Base-by-base conservation (phyloP, 2,888 invertebrate species). In the Andrena bicolor region DNA sequence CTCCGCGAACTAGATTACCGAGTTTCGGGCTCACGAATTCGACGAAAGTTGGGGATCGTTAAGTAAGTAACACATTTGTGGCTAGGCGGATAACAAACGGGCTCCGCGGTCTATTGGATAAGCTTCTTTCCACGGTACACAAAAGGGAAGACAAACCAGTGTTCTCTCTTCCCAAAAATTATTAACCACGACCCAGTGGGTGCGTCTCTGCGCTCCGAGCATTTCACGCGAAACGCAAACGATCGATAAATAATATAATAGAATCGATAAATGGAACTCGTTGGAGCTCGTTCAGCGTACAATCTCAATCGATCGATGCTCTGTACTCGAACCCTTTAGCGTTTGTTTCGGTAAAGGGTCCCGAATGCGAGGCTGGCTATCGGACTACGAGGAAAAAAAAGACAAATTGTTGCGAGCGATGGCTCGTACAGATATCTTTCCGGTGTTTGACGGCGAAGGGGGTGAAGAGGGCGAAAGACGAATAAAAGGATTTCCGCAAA, bases 401-500 rank as follows among this genome's bases (percentile, higher is more conserved):
- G 66, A 51, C 10, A 85, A 89, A 86, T 85, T 85, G 85, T 82
- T 73, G 76, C 86, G 75, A 81, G 60, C 75, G 87, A 89, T 85
- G 68, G 75, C 60, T 79, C 69, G 80, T 13, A 28, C 60, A 80
- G 80, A 81, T 80, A 85, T 72, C 80, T 63, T 84, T 76, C 65
- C 69, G 48, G 16, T 70, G 13, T 35, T 51, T 5, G 20, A 26
- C 30, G 68, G 76, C 66, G 69, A 79, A 56, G 56, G 56, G 56
- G 56, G 56, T 58, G 70, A 73, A 66, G 26, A 66, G 72, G 65
- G 74, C 56, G 58, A 78, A 10, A 23, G 28, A 10, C 10, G 75
- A 56, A 76, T 80, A 83, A 82, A 90, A 87, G 85, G 88, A 90
- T 90, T 92, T 89, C 89, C 85, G 89, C 90, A 82, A 91, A 86